These are phyloP conservation scores for Teleiodes luculella DNA, from an alignment of 2,888 invertebrate genomes.

Conservation along the genomic window DNA sequence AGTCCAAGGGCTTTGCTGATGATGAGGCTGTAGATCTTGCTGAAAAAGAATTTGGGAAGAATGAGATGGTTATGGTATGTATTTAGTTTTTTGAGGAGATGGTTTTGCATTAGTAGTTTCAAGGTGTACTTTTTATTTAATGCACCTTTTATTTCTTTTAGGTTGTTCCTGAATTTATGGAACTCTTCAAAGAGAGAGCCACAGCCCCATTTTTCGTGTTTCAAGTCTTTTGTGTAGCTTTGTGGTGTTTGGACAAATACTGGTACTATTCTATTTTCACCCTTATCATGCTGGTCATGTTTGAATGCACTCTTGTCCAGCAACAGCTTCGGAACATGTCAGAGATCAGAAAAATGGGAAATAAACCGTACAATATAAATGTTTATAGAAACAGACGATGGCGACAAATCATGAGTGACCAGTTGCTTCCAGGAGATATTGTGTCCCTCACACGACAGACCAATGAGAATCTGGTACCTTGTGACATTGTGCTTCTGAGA, in stretches of 20 bases:
- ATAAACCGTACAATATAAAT: constrained; percentile 94
- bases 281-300: constrained; percentile 95
- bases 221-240: constrained; percentile 98
- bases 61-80: constrained; percentile 89
- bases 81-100: no score
- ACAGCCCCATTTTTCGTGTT: constrained; percentile 99
- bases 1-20: constrained; percentile 92
- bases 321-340: constrained; percentile 99
- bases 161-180: constrained; percentile 97
- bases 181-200: constrained; percentile 97
- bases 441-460: constrained; percentile 94
- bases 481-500: constrained; percentile 94
- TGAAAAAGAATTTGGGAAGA: constrained; percentile 91
- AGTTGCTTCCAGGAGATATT: constrained; percentile 96
- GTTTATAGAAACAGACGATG: constrained; percentile 94
- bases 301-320: constrained; percentile 98
- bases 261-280: constrained; percentile 99
- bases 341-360: constrained; percentile 99
- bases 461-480: constrained; percentile 95
- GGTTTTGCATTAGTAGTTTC: no score
- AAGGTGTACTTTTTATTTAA: neutral
- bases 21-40: constrained; percentile 87
- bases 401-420: constrained; percentile 90
- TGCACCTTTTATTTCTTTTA: no score
- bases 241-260: constrained; percentile 99